Evolutionary conservation across 2,888 invertebrate genomes (phyloP).

Genomic region (Cryptophagus acutangulus): DNA sequence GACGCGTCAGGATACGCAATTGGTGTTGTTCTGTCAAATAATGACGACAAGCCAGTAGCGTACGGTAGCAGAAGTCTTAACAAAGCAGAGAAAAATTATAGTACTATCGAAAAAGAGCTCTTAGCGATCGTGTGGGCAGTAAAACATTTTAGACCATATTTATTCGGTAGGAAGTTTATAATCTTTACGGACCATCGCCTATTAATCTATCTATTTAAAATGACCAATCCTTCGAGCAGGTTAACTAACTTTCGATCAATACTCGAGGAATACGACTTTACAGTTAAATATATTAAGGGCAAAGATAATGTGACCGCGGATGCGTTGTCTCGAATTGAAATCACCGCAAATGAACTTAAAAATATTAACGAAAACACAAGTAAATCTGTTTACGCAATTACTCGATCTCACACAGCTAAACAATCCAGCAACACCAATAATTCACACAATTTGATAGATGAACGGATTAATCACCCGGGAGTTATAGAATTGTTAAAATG

Average conservation of each 20-base stretch:
- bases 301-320: constrained; percentile 14
- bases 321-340: constrained; percentile 12
- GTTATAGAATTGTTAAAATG: too few relatives aligned
- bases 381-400: too few relatives aligned
- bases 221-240: constrained; percentile 28
- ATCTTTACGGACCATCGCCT: constrained; percentile 13
- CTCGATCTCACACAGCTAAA: too few relatives aligned
- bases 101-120: constrained; percentile 14
- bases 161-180: constrained; percentile 2
- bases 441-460: too few relatives aligned
- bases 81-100: constrained; percentile 11
- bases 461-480: too few relatives aligned
- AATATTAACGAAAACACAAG: too few relatives aligned
- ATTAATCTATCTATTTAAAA: constrained; percentile 24
- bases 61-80: constrained; percentile 7
- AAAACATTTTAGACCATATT: constrained; percentile 17
- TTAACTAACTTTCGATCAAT: constrained; percentile 25
- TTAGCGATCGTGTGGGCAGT: constrained; percentile 26
- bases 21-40: constrained; percentile 12
- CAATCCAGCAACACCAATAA: too few relatives aligned
- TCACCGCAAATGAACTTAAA: too few relatives aligned
- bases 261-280: constrained; percentile 18
- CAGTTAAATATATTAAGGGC: constrained; percentile 5
- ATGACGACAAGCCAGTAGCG: constrained; percentile 10
- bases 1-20: constrained; percentile 10